Conservation (phyloP, 2,113 vertebrate species). For the Pygoscelis adeliae region DNA sequence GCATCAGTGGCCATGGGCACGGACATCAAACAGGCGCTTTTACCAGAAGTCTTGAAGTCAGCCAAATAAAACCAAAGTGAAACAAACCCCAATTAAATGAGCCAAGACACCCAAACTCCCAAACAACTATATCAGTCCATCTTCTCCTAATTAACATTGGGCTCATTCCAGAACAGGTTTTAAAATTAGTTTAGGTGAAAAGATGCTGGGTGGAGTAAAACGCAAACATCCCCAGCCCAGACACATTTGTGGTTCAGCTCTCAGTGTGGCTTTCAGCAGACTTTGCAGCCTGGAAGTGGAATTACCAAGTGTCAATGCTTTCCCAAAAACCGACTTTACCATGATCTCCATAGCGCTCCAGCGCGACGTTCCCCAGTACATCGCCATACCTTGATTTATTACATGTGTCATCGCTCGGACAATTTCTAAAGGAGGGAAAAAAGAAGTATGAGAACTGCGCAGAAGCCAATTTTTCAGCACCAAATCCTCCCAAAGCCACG, state of each 20-base stretch:
- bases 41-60: not conserved
- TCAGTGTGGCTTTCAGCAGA: not conserved
- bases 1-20: not conserved
- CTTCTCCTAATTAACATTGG: accelerated
- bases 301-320: accelerated
- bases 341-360: conserved; percentile 99
- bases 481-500: not conserved
- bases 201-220: not conserved
- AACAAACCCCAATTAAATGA: accelerated
- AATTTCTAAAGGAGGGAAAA: conserved; percentile 77
- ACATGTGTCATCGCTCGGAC: conserved; percentile 96
- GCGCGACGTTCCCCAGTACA: conserved; percentile 98
- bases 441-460: accelerated
- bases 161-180: accelerated
- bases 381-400: conserved; percentile 97
- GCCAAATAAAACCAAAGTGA: not conserved
- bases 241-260: not conserved
- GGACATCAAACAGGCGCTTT: accelerated
- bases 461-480: not conserved
- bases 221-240: accelerated
- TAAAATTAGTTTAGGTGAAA: accelerated
- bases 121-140: not conserved
- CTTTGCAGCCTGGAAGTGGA: not conserved
- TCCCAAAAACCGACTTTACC: conserved; percentile 67
- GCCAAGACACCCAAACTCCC: not conserved